Evolutionary conservation across 2,113 vertebrate genomes (phyloP), one percentile per base, ranked within the genome.

Genomic region (Podarcis raffonei): DNA sequence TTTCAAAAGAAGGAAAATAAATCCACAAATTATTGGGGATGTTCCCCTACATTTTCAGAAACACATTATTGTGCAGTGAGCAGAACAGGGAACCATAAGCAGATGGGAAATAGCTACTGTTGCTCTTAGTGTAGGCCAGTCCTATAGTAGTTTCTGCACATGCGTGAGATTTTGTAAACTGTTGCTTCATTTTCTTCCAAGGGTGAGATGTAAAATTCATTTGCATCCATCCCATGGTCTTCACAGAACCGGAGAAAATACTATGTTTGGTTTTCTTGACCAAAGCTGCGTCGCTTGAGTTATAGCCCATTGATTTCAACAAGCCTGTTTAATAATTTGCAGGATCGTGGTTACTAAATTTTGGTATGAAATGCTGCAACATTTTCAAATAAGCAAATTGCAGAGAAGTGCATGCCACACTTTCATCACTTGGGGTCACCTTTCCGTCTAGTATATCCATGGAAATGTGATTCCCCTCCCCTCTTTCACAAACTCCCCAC

Each of bases 31-130:
- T n/a, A 65, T 76, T 66, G 35, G 25, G 20, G 27, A 6, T 79
- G 23, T 25, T 80, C 32, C 71, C 90, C 80, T 83, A 39, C 81
- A 92, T 84, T 30, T 35, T 81, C 35, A 71, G 72, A 89, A 90
- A 75, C 74, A 27, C 11, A 48, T 83, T 77, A n/a, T 65, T 62
- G 81, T 39, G 6, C 23, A 69, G 6, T 69, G 39, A 48, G 12
- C n/a, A 79, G 72, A 32, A 85, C 75, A 39, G 39, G 13, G 74
- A 39, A 39, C 83, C 53, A 22, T 48, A 59, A 77, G 72, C 53
- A 39, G 35, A 20, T 11, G 23, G 9, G 37, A 65, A 42, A 62
- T 85, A 77, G 30, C 25, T 39, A 65, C 16, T 25, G 20, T 16
- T 37, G 32, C 30, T 42, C 16, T 66, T 77, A 53, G 53, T n/a